Base-by-base conservation (phyloP, 1,140 invertebrate genomes). In the Megalopta genalis region DNA sequence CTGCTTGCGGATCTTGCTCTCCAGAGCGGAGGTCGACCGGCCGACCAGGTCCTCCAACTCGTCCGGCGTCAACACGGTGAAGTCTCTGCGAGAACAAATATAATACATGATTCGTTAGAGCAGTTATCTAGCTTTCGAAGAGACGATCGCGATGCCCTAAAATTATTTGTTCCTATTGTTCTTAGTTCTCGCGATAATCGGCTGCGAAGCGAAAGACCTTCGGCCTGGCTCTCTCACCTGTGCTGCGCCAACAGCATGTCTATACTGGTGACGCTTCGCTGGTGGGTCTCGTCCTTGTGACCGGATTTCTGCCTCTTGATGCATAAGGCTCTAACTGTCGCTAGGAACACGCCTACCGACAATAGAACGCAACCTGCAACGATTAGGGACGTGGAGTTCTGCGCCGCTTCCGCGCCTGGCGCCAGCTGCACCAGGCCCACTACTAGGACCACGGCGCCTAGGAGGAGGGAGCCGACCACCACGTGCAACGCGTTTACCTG, bases 391-490 rank as follows among this genome's bases (percentile, higher is more conserved):
- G 95, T 95, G 46, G 95, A 94, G 86, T 96, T 95, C 88, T 96
- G 95, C 2, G 95, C 95, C 12, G 96, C 95, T 85, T 96, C 96
- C 1, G 96, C 96, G 27, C 96, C 96, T 2, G 96, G 96, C 18
- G 95, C 95, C 79, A 97, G 92, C 89, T 97, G 96, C 62, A 97
- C 96, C 86, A 97, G 92, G 49, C 96, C 96, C 73, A 97, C 96
- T 57, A 97, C 95, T 77, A 97, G 91, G 49, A 96, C 94, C 73
- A 97, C 95, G 71, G 95, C 95, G 46, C 96, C 96, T 59, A 96
- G 90, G 6, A 97, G 93, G 59, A 96, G 90, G 0, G 95, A 96
- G 9, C 96, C 95, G 27, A 97, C 96, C 27, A 96, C 94, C 32
- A 96, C 94, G 91, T 96, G 95, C 23, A 97, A 93, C 14, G 96